Evolutionary conservation across 1,140 invertebrate genomes (phyloP), one percentile per base, ranked within the genome.

Genomic region (Proctacanthus coquilletti): DNA sequence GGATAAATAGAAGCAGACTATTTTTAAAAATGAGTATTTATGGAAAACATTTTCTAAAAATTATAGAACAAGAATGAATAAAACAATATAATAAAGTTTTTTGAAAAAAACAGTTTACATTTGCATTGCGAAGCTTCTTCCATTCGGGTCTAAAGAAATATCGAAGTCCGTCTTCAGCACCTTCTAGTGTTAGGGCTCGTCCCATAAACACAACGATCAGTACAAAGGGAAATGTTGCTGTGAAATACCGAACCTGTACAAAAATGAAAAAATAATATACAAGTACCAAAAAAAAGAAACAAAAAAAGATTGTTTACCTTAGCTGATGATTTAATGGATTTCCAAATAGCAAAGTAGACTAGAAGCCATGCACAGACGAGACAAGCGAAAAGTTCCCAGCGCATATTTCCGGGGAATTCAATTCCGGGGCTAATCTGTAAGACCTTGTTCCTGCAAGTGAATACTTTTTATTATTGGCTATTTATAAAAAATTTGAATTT

Each of bases 301-400:
- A 32, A 32, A 14, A 18, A 5, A 3, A 15, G 5, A 32, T 32
- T 4, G 18, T 19, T 30, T 41, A 46, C 70, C 65, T 75, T 76
- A 3, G 83, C 85, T 47, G 81, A 78, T 31, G 82, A 85, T 53
- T 82, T 81, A 38, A 89, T 85, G 38, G 84, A 87, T 65, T 92
- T 92, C 80, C 87, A 92, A 29, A 92, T 75, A 33, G 84, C 84
- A 57, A 93, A 88, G 62, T 92, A 93, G 29, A 92, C 86, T 44
- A 93, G 64, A 27, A 89, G 68, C 86, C 87, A 93, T 37, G 83
- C 83, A 43, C 83, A 77, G 18, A 91, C 64, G 18, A 93, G 67
- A 49, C 84, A 88, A 19, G 83, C 78, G 14, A 87, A 77, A 21
- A 93, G 63, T 50, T 92, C 86, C 78, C 83, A 87, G 44, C 86